A percentile compares a stretch with the other conserved stretches of the same genome.
These are phyloP conservation scores for Chirona hameri DNA, from an alignment of 2,888 invertebrate species.

Conservation along the genomic window DNA sequence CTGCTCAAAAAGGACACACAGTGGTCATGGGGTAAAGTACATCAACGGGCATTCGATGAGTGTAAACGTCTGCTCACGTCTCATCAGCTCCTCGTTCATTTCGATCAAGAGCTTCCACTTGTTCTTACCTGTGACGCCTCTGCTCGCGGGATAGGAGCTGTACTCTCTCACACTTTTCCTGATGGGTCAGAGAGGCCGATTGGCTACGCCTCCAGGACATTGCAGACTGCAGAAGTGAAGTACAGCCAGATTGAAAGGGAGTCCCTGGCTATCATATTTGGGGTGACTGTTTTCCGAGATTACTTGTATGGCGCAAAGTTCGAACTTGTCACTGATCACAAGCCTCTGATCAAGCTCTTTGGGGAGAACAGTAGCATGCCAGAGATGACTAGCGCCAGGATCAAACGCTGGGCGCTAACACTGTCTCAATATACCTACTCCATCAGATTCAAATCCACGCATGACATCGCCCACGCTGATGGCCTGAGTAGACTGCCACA, in stretches of 20 bases:
- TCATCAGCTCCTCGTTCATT: neutral
- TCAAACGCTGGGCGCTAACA: neutral
- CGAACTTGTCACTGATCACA: neutral
- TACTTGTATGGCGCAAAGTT: neutral
- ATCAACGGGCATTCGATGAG: neutral
- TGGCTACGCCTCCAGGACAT: neutral
- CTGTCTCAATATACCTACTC: neutral
- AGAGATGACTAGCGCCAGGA: neutral
- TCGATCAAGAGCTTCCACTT: neutral
- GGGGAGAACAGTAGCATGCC: neutral
- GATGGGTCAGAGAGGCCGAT: neutral
- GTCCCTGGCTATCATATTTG: neutral
- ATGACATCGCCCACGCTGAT: neutral
- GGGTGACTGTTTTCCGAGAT: neutral
- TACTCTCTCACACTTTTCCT: neutral
- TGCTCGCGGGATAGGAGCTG: neutral
- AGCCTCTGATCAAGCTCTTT: neutral
- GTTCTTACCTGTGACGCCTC: neutral
- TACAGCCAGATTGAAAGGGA: neutral
- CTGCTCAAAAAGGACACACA: neutral
- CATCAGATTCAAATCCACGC: neutral
- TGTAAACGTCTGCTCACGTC: neutral
- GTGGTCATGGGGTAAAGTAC: neutral
- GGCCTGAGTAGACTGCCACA: neutral
- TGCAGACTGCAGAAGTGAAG: neutral